Evolutionary conservation across 2,113 vertebrate genomes (phyloP), one percentile per base, ranked within the genome.

Genomic region (Corythornis cristatus): DNA sequence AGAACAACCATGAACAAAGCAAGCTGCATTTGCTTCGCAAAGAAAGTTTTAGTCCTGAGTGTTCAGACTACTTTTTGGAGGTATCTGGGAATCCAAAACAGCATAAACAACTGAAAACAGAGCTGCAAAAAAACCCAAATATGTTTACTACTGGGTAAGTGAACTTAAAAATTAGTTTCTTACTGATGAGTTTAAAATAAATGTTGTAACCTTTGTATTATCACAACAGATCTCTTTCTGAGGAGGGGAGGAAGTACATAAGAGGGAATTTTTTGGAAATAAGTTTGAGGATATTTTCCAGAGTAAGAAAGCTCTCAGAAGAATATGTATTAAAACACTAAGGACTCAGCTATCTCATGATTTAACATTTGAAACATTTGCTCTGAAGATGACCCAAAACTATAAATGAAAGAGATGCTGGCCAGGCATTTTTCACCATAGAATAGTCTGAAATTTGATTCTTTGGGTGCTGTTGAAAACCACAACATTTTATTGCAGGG

Each of bases 121-220:
- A 58, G 11, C 5, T 76, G 14, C 26, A 53, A 68, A 29, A 60
- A 11, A 68, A 4, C 37, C 9, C 3, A 61, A 80, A 80, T 56
- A 43, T 1, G 0, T 51, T 78, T 6, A 8, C 11, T 65, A 4
- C 13, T 50, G 3, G n/a, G 29, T 16, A 45, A 57, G 19, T 12
- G 25, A 58, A 10, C 10, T 56, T 29, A 72, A 82, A 72, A 21
- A 6, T 28, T 1, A 42, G 2, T 9, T 60, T 88, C 9, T 88
- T 73, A 75, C 5, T 57, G 9, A 18, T 15, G 8, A 23, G 3
- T 53, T 76, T 57, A 25, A 84, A 71, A 40, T 23, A 46, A 76
- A 18, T 35, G 3, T 15, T 45, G 42, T 85, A 61, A 54, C 7
- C 2, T 3, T 7, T 56, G 11, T 72, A n/a, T 75, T 85, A 12